These are phyloP conservation scores for Latrodectus hesperus DNA, from an alignment of 2,888 invertebrate species.

Conservation along the genomic window DNA sequence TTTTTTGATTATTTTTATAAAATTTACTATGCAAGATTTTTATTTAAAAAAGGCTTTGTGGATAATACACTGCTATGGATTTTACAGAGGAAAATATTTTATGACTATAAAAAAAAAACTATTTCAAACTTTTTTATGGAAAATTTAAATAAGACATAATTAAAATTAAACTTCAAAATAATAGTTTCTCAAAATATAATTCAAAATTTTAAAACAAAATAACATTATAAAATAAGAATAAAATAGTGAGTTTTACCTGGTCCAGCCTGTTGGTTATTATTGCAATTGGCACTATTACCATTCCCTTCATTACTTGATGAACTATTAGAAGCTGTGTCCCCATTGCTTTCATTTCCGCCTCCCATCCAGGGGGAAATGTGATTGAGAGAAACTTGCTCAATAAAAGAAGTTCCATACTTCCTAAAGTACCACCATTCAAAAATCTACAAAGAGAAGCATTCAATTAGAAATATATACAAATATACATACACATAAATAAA, in stretches of 20 bases:
- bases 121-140: neutral
- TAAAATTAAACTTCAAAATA: neutral
- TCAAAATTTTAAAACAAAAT: too few species aligned
- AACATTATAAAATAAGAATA: too few species aligned
- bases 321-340: conserved; percentile 62
- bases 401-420: conserved; percentile 97
- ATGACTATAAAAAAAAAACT: too few species aligned
- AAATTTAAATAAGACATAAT: neutral
- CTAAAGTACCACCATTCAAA: conserved; percentile 99
- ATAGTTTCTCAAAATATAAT: too few species aligned
- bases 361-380: conserved; percentile 96
- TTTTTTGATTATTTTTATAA: too few species aligned
- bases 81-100: too few species aligned
- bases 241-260: conserved; percentile 67
- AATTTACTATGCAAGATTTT: too few species aligned
- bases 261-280: conserved; percentile 62
- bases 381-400: conserved; percentile 95
- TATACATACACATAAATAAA: neutral
- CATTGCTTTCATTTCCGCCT: conserved; percentile 78
- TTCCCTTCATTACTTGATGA: conserved; percentile 43
- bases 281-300: conserved; percentile 17
- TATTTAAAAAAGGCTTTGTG: too few species aligned
- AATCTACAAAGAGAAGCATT: conserved; percentile 76
- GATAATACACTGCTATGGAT: too few species aligned
- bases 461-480: too few species aligned